phyloP scores from a whole-genome alignment of 2,797 vertebrate genomes.

The Taeniopygia guttata region DNA sequence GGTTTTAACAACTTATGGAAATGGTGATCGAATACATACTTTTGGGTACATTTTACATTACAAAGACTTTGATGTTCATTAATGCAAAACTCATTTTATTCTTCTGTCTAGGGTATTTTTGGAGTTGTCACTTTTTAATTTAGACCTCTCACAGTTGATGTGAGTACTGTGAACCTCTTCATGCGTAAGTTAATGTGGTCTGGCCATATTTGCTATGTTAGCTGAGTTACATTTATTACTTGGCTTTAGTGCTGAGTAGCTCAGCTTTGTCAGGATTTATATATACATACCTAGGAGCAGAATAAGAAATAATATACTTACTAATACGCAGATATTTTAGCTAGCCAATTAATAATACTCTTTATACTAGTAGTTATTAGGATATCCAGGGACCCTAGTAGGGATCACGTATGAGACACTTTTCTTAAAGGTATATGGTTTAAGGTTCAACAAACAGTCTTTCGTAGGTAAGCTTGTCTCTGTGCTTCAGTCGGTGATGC shows the following conservation, averaged over 20 bases:
- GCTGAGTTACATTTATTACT: neutral
- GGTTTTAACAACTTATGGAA: neutral
- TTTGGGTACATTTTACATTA: neutral
- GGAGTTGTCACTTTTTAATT: neutral
- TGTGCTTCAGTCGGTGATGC: neutral
- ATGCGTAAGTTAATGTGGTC: neutral
- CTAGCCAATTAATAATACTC: neutral
- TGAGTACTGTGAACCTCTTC: neutral
- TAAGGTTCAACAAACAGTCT: neutral
- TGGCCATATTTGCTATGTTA: neutral
- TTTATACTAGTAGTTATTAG: neutral
- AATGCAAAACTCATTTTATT: neutral
- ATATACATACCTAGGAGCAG: neutral
- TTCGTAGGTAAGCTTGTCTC: neutral
- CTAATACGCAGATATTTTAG: neutral
- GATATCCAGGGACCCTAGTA: accelerated
- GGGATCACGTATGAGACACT: neutral
- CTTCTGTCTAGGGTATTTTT: neutral
- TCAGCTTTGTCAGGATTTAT: neutral
- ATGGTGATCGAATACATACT: neutral
- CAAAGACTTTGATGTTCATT: neutral
- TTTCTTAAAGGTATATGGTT: neutral
- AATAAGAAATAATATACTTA: neutral
- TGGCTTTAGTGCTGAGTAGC: neutral
- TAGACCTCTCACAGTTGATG: neutral